Conservation (phyloP, 2,113 vertebrate species). For the Dromaius novaehollandiae region DNA sequence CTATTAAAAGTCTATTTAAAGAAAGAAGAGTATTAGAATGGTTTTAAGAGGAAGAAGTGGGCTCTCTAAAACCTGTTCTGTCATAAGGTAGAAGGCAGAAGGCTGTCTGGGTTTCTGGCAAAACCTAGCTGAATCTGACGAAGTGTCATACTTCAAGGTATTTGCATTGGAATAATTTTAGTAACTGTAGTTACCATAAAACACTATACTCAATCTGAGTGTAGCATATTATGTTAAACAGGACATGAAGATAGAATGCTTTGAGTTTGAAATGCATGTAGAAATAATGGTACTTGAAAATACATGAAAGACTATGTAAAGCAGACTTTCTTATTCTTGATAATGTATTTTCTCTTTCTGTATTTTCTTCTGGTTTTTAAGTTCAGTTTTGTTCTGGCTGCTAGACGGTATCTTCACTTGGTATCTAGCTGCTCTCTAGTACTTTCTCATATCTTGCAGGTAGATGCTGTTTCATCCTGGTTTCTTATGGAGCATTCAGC, state of each 20-base stretch:
- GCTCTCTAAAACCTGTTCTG: not conserved
- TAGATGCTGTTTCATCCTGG: not conserved
- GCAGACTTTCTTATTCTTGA: not conserved
- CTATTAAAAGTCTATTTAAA: not conserved
- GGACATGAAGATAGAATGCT: not conserved
- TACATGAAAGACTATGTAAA: not conserved
- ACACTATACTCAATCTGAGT: not conserved
- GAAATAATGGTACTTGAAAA: not conserved
- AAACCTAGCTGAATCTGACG: not conserved
- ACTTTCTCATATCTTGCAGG: not conserved
- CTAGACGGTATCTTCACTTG: not conserved
- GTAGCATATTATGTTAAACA: not conserved
- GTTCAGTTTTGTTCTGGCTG: not conserved
- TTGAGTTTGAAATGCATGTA: not conserved
- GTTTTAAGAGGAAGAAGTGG: not conserved
- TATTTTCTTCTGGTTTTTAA: not conserved
- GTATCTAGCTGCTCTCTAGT: not conserved
- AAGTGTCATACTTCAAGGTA: not conserved
- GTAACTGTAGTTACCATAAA: not conserved
- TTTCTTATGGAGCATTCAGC: not conserved
- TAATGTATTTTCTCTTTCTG: not conserved
- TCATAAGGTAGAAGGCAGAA: not conserved
- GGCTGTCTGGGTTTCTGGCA: not conserved
- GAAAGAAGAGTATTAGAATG: not conserved
- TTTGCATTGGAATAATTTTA: not conserved